phyloP scores from a whole-genome alignment of 2,888 invertebrate species.

The Vandiemenella viatica region DNA sequence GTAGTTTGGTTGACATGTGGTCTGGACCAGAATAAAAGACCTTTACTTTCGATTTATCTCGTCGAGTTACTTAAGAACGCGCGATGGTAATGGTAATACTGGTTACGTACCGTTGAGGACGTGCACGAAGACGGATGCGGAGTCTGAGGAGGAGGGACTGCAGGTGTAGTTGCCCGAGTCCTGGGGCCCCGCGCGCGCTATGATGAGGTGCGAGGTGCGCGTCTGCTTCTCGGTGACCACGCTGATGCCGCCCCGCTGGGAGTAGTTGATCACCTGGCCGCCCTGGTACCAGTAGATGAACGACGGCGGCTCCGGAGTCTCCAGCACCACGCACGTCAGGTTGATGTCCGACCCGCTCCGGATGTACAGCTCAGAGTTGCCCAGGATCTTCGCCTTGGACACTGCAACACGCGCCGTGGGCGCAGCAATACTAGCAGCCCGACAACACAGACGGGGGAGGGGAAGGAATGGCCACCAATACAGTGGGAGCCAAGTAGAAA shows the following conservation, averaged over 20 bases:
- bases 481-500: neutral
- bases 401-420: conserved; percentile 40
- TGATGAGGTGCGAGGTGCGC: conserved; percentile 34
- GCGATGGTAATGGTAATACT: no score
- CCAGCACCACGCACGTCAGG: conserved; percentile 71
- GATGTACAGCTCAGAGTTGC: conserved; percentile 72
- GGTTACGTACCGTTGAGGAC: conserved; percentile 52
- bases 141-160: conserved; percentile 38
- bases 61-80: no score
- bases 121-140: conserved; percentile 69
- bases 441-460: neutral
- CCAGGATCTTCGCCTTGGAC: conserved; percentile 75
- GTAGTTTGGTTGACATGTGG: no score
- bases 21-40: no score
- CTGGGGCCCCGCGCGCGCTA: conserved; percentile 43
- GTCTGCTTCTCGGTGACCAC: conserved; percentile 38
- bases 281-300: conserved; percentile 48
- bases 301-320: conserved; percentile 69
- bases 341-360: conserved; percentile 84
- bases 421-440: neutral
- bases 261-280: conserved; percentile 40
- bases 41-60: no score
- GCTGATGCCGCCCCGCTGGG: conserved; percentile 37
- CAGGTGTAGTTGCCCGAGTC: conserved; percentile 49
- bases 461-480: neutral